Base-by-base conservation (phyloP, 2,888 invertebrate genomes). In the Nymphalis urticae region DNA sequence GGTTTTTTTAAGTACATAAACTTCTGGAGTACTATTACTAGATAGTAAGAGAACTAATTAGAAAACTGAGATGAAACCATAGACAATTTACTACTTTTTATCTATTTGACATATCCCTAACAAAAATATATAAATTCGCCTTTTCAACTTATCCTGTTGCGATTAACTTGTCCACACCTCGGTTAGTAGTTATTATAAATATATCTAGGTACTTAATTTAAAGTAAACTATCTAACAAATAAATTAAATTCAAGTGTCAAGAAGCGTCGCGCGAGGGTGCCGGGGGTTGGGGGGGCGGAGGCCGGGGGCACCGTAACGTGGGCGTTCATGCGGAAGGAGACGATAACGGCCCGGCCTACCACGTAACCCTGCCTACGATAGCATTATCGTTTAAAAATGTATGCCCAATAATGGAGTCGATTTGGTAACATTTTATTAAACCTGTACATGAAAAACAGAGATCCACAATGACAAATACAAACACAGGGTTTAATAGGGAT, bases 301-400 rank as follows among this genome's bases (percentile, higher is more conserved):
- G 72, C 67, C 47, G 72, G 64, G 27, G 73, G 71, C 58, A 27
- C 84, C 85, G 90, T 91, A 89, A 89, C 90, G 89, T 79, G 83
- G 80, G 92, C 93, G 93, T 92, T 90, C 92, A 93, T 88, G 92
- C 85, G 85, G 91, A 93, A 93, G 90, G 86, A 88, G 90, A 89
- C 90, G 93, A 93, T 92, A 92, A 93, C 92, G 82, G 83, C 80
- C 85, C 87, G 84, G 90, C 90, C 92, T 91, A 91, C 90, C 87
- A 89, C 89, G 91, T 89, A 90, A 90, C 91, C 90, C 88, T 56
- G 54, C 53, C 51, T 75, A 75, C 78, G 87, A 88, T 89, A 88
- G 81, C 83, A 83, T 82, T 88, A 90, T 87, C 86, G 79, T 83
- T 90, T 87, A 91, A 91, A 92, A 92, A 90, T 92, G 89, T 90